Conservation (phyloP, 2,888 invertebrate species). For the Acholoe squamosa region DNA sequence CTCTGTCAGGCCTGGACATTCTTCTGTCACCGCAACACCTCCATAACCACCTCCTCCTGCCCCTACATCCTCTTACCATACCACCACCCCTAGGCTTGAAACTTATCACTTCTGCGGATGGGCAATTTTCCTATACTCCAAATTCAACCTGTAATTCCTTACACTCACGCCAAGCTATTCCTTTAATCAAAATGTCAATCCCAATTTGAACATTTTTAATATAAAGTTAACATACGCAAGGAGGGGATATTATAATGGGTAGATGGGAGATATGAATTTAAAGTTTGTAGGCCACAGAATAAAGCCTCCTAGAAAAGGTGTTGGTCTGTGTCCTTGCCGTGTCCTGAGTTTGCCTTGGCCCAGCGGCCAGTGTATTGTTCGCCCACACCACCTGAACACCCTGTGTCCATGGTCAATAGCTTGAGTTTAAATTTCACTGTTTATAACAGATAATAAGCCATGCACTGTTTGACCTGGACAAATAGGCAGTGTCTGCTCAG, state of each 20-base stretch:
- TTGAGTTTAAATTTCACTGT: constrained; percentile 45
- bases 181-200: background rate
- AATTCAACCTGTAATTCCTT: background rate
- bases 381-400: background rate
- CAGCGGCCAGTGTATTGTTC: constrained; percentile 33
- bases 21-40: background rate
- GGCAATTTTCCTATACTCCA: background rate
- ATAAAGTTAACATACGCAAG: background rate
- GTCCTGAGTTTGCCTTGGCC: constrained; percentile 36
- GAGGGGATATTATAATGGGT: background rate
- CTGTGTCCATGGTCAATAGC: constrained; percentile 24
- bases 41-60: background rate
- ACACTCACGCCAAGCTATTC: background rate
- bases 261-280: background rate
- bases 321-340: background rate
- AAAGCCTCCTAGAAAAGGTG: constrained; percentile 1
- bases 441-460: constrained; percentile 48
- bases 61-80: background rate
- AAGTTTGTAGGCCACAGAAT: constrained; percentile 1
- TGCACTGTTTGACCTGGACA: constrained; percentile 47
- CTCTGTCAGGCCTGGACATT: background rate
- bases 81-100: constrained; percentile 26
- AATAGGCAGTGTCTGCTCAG: constrained; percentile 47
- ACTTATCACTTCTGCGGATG: background rate
- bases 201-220: background rate